phyloP scores from a whole-genome alignment of 2,113 vertebrate genomes.

The Periophthalmus modestus region DNA sequence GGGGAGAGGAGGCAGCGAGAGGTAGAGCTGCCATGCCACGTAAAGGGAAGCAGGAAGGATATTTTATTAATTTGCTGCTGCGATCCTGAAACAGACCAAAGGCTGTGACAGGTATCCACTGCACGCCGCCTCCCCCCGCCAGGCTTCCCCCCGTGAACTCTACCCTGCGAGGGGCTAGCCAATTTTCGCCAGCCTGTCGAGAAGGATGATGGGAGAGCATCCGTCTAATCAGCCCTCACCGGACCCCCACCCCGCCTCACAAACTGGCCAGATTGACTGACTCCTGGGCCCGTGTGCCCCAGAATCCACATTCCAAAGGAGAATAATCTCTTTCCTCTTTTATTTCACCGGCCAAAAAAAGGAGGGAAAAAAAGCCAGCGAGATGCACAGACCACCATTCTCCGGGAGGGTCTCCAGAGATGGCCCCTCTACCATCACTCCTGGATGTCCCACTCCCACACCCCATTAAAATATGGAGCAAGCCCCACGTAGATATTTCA shows the following conservation, averaged over 20 bases:
- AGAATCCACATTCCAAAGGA: constrained; percentile 75
- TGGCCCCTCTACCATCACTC: constrained; percentile 44
- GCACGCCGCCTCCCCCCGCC: constrained; percentile 73
- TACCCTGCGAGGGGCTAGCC: constrained; percentile 96
- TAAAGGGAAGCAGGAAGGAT: constrained; percentile 76
- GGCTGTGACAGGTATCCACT: constrained; percentile 94
- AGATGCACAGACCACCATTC: constrained; percentile 62
- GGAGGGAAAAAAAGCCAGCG: constrained; percentile 46
- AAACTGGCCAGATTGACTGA: constrained; percentile 77
- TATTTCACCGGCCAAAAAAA: constrained; percentile 31
- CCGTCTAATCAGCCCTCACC: constrained; percentile 99
- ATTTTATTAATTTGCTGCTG: constrained; percentile 83
- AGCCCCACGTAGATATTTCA: constrained; percentile 68
- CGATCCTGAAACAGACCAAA: constrained; percentile 82
- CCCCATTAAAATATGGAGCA: constrained; percentile 72
- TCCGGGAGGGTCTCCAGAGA: constrained; percentile 56
- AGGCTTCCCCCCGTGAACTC: constrained; percentile 87
- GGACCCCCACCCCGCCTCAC: constrained; percentile 89
- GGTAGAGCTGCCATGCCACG: constrained; percentile 68
- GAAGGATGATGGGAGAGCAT: constrained; percentile 98
- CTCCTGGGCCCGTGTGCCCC: constrained; percentile 77
- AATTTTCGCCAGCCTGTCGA: constrained; percentile 97
- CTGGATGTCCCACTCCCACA: constrained; percentile 48
- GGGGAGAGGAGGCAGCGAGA: constrained; percentile 67
- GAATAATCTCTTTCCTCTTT: constrained; percentile 67